Base-by-base conservation (phyloP, 2,888 invertebrate species). In the Trichogramma evanescens region DNA sequence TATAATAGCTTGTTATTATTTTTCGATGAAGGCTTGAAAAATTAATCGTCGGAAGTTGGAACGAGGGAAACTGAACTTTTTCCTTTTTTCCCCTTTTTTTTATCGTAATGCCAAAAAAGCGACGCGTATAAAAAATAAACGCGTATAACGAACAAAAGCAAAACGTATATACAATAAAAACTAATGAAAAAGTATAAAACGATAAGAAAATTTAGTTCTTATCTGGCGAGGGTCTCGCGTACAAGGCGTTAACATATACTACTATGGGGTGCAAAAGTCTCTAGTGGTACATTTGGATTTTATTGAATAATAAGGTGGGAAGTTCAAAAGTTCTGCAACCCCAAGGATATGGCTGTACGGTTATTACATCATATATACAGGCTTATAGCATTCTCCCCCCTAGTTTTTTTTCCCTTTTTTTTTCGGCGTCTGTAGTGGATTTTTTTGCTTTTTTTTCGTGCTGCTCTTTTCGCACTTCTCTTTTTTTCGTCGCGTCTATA, bases 261-360 rank as follows among this genome's bases (percentile, higher is more conserved):
- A 60, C 10, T 54, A 56, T 50, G 54, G 48, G 39, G 38, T 13
- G 54, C 50, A 50, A 71, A 69, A 67, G 66, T 69, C 70, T 71
- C 70, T 70, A 65, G 68, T 70, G 71, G 70, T 70, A 72, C 70
- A 72, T 72, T 72, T 71, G 69, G 72, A 65, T 72, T 72, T 73
- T 72, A 73, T 73, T 70, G 72, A 73, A 73, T 71, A 70, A 70
- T 73, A 72, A 70, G 68, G 61, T 62, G 61, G 26, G 26, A 26
- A 26, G 26, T 26, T 26, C 26, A 26, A 26, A 26, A 26, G 26
- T 38, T 49, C 40, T 13, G 42, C 50, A 39, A 65, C 63, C 62
- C 68, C 65, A 56, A 66, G 62, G 59, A 56, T 51, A 65, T 54
- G 54, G 65, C 59, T 63, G 26, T 68, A 67, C 63, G 66, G 70